These are phyloP conservation scores for Chunga burmeisteri DNA, from an alignment of 2,113 vertebrate genomes.

Conservation along the genomic window DNA sequence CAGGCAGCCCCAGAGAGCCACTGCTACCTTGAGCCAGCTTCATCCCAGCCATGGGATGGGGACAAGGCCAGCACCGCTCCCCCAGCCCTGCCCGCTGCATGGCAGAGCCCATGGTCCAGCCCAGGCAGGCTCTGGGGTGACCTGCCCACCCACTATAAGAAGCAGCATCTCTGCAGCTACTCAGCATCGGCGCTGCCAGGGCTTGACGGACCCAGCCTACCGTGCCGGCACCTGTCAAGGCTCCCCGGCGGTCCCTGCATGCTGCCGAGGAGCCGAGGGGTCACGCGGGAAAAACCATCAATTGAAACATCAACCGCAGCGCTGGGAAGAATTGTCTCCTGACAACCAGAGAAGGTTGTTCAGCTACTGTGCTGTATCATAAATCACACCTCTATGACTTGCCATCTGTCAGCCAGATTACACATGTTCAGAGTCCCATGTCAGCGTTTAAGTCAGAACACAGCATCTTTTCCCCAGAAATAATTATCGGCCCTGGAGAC, in stretches of 20 bases:
- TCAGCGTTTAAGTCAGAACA: conserved; percentile 8
- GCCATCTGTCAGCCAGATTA: conserved; percentile 61
- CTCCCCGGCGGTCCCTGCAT: neutral
- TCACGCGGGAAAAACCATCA: neutral
- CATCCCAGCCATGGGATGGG: fast-evolving
- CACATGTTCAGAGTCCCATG: conserved; percentile 38
- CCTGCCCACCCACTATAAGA: neutral
- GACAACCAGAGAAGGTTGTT: conserved; percentile 53
- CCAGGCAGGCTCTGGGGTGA: fast-evolving
- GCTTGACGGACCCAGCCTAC: fast-evolving
- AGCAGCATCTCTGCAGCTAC: neutral
- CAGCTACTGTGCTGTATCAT: conserved; percentile 52
- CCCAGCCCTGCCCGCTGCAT: neutral
- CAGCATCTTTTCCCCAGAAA: conserved; percentile 33
- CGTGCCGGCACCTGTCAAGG: neutral
- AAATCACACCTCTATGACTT: conserved; percentile 56
- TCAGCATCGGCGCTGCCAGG: fast-evolving
- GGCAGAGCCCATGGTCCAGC: neutral
- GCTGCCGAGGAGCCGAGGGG: neutral
- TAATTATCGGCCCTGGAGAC: neutral
- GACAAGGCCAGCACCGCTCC: neutral
- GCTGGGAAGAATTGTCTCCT: conserved; percentile 14
- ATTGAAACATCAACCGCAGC: neutral
- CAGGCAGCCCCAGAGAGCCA: neutral
- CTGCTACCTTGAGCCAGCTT: neutral